Evolutionary conservation across 2,797 vertebrate species (phyloP).

Genomic region (Miichthys miiuy): DNA sequence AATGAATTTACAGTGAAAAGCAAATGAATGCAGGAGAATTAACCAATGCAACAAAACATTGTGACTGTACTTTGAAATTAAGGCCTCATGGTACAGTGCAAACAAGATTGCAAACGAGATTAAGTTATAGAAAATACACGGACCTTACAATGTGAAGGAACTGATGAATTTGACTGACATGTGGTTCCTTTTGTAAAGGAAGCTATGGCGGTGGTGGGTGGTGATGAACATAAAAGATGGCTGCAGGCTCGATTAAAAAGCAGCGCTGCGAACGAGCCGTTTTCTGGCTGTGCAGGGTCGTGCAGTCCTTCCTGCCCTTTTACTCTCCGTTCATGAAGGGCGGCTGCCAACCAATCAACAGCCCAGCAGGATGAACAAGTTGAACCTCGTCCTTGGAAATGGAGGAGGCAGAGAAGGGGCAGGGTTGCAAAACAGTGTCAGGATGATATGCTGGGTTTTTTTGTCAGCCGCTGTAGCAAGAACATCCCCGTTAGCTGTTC

Average conservation of each 20-base stretch:
- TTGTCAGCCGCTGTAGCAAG: slow-evolving; percentile 29
- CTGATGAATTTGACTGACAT: not conserved
- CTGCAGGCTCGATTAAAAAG: slow-evolving; percentile 6
- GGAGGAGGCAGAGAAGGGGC: slow-evolving; percentile 27
- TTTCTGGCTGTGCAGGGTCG: slow-evolving; percentile 46
- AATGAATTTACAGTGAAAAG: not conserved
- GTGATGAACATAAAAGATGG: slow-evolving; percentile 13
- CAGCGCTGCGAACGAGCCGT: slow-evolving; percentile 31
- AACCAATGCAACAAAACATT: not conserved
- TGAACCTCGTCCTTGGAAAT: slow-evolving; percentile 59
- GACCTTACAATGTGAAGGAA: not conserved
- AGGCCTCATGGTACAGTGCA: not conserved
- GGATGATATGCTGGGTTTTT: slow-evolving; percentile 27
- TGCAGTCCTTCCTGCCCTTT: slow-evolving; percentile 54
- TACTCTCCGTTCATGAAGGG: slow-evolving; percentile 57
- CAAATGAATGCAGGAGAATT: not conserved
- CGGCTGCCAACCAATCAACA: slow-evolving; percentile 64
- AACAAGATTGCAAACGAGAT: not conserved
- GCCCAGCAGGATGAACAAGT: slow-evolving; percentile 63
- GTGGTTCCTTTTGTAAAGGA: slow-evolving; percentile 16
- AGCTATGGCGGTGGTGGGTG: not conserved
- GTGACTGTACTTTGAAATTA: not conserved
- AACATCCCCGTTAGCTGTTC: slow-evolving; percentile 18
- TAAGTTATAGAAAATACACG: not conserved
- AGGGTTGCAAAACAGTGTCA: not conserved